A percentile compares a stretch with the other conserved stretches of the same genome.
Evolutionary conservation across 2,888 invertebrate genomes (phyloP).

Genomic region (Oxycera nigricornis): DNA sequence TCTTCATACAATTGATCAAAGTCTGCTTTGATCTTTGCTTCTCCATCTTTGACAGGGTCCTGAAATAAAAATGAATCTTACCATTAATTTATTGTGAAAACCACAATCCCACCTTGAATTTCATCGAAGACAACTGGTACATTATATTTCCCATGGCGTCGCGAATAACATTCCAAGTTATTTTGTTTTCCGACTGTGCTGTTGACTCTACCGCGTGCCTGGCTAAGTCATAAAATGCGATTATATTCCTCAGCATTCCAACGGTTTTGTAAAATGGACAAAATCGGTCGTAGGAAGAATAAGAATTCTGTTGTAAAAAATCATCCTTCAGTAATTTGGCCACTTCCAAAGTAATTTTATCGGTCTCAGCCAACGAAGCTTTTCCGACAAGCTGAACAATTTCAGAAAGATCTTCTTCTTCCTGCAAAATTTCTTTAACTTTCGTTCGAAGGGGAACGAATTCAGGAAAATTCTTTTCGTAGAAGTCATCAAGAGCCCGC

Average conservation of each 20-base stretch:
- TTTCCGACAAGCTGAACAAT: slow-evolving; percentile 99
- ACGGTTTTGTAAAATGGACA: slow-evolving; percentile 99
- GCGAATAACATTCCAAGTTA: slow-evolving; percentile 97
- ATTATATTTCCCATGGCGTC: slow-evolving; percentile 96
- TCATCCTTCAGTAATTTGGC: slow-evolving; percentile 98
- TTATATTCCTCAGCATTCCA: slow-evolving; percentile 98
- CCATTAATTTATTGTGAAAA: neutral
- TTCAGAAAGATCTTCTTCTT: slow-evolving; percentile 99
- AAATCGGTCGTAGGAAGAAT: slow-evolving; percentile 93
- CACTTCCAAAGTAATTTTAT: slow-evolving; percentile 99
- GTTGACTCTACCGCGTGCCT: slow-evolving; percentile 98
- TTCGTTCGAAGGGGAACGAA: slow-evolving; percentile 97
- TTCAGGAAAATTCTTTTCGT: slow-evolving; percentile 97
- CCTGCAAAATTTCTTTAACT: slow-evolving; percentile 92
- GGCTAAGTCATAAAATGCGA: slow-evolving; percentile 97
- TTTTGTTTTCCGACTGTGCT: slow-evolving; percentile 98
- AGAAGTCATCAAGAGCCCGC: slow-evolving; percentile 98
- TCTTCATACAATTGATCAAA: slow-evolving; percentile 97
- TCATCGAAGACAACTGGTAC: slow-evolving; percentile 98
- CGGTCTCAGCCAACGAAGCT: slow-evolving; percentile 96
- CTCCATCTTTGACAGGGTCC: slow-evolving; percentile 99
- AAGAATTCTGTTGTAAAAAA: slow-evolving; percentile 99
- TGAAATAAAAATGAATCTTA: too few relatives aligned
- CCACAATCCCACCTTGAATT: slow-evolving; percentile 83
- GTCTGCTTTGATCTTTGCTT: slow-evolving; percentile 95